Base-by-base conservation (phyloP, 1,140 invertebrate genomes). In the Oreohelix idahoensis region DNA sequence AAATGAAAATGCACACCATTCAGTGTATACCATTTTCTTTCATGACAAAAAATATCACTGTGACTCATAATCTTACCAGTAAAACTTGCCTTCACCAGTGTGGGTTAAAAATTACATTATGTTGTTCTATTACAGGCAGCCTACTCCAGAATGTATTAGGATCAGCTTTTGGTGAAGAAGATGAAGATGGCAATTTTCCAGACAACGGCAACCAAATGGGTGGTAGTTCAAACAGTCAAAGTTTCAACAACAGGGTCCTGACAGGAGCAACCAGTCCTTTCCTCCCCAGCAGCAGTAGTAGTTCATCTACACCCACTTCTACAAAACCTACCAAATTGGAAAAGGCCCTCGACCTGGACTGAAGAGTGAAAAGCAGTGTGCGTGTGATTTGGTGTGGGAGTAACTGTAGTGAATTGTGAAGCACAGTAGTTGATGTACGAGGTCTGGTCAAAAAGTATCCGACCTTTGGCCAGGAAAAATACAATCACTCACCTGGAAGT, bases 81-180 rank as follows among this genome's bases (percentile, higher is more conserved):
- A n/a, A n/a, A n/a, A n/a, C n/a, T n/a, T n/a, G n/a, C n/a, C n/a
- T n/a, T n/a, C n/a, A n/a, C n/a, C n/a, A n/a, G n/a, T n/a, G n/a
- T n/a, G n/a, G n/a, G n/a, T n/a, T n/a, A n/a, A n/a, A n/a, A 58
- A 58, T 58, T 58, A 58, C 20, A 23, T 58, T 2, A 58, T 58
- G 23, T 58, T 45, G 4, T 58, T 58, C 23, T 58, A n/a, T 58
- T 58, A 17, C 35, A 81, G 79, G 79, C 2, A 71, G 35, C 32
- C 36, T 81, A 17, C 26, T 81, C 11, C 79, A 81, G 66, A 81
- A 71, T 71, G 42, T 81, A 8, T 32, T 81, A 10, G 79, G 79
- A 35, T 63, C n/a, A 5, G 26, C 36, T 4, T 26, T 35, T 32
- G 13, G 39, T 49, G 79, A 81, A n/a, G 79, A 81, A 71, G 79